Evolutionary conservation across 2,113 vertebrate species (phyloP).

Genomic region (Burhinus bistriatus): DNA sequence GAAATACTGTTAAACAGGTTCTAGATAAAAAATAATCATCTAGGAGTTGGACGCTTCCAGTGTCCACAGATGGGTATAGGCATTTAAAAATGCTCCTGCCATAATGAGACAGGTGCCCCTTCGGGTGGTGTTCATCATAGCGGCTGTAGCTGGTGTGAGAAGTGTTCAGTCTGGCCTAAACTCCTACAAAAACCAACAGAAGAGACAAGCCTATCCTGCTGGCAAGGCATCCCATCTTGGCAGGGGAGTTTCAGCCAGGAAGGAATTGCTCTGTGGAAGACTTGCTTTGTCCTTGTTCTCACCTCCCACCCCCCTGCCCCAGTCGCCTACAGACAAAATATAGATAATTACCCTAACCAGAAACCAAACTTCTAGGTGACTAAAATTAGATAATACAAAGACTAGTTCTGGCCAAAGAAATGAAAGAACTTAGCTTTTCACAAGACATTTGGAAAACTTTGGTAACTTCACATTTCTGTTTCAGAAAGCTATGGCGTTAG

Average conservation of each 20-base stretch:
- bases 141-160: not conserved
- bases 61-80: not conserved
- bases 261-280: not conserved
- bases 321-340: not conserved
- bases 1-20: conserved; percentile 16
- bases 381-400: not conserved
- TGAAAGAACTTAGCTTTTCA: not conserved
- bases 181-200: not conserved
- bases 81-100: not conserved
- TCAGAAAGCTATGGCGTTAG: not conserved
- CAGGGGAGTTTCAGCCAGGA: not conserved
- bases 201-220: not conserved
- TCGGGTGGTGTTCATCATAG: not conserved
- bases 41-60: not conserved
- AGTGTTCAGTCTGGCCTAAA: not conserved
- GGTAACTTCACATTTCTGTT: not conserved
- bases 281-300: not conserved
- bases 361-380: not conserved
- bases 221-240: not conserved
- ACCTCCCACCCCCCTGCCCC: too few species aligned
- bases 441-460: not conserved
- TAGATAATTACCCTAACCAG: not conserved
- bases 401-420: not conserved
- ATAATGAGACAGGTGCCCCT: not conserved
- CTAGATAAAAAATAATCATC: not conserved